phyloP scores from a whole-genome alignment of 1,140 invertebrate genomes.

The Pachypsylla venusta region DNA sequence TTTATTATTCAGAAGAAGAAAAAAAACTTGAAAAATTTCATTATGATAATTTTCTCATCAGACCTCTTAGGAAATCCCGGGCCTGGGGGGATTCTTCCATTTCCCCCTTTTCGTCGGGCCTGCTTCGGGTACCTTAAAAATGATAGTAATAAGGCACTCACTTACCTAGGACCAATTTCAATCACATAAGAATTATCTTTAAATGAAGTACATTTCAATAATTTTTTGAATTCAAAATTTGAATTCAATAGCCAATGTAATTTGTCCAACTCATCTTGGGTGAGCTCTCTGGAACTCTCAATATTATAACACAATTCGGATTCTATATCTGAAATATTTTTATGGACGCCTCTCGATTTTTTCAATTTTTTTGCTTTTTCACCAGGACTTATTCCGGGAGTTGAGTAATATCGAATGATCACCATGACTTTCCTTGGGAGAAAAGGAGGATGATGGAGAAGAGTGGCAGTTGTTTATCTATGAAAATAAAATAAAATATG shows the following conservation, averaged over 20 bases:
- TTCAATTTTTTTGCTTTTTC: constrained; percentile 22
- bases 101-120: too few species aligned
- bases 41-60: too few species aligned
- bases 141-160: not conserved
- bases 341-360: constrained; percentile 20
- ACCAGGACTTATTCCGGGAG: constrained; percentile 26
- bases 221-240: constrained; percentile 38
- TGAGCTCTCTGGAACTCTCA: constrained; percentile 39
- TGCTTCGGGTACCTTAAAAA: constrained; percentile 9
- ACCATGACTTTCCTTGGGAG: too few species aligned
- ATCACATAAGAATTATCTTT: constrained; percentile 39
- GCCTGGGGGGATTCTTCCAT: too few species aligned
- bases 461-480: too few species aligned
- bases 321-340: constrained; percentile 34
- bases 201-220: constrained; percentile 33
- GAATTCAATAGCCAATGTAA: constrained; percentile 55
- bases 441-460: too few species aligned
- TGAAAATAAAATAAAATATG: too few species aligned
- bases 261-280: constrained; percentile 37
- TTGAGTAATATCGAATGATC: constrained; percentile 24
- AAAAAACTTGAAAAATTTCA: too few species aligned
- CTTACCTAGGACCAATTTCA: constrained; percentile 64
- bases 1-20: too few species aligned
- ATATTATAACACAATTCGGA: constrained; percentile 71
- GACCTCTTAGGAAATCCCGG: too few species aligned